Evolutionary conservation across 92 coral and sea anemone genomes (phyloP), one percentile per base, ranked within the genome.

Genomic region (Zoanthus sansibaricus): DNA sequence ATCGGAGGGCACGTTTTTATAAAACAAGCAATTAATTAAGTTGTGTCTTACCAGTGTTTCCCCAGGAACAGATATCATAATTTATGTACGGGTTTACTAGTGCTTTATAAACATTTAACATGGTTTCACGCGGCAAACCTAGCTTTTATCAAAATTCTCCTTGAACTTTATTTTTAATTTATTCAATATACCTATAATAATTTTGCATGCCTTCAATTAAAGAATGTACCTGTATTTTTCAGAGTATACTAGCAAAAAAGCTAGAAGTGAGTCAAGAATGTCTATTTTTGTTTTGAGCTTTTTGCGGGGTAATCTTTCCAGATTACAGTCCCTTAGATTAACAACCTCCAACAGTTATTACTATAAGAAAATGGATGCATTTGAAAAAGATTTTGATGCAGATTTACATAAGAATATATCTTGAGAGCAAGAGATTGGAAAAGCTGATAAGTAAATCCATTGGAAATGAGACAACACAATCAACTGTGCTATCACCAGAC

Each of bases 361-460:
- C 21, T 86, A 86, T 72, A 86, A 86, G 58, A 86, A 74, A 72
- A 51, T 72, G 42, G 82, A 74, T 75, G 88, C 74, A 72, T 86
- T 55, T 62, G 82, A 75, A 17, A 51, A 44, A n/a, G 88, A 48
- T 42, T 73, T 74, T 31, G 18, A 68, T n/a, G 33, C 59, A 15
- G 74, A 52, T 8, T 32, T 86, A 55, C 52, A 46, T 30, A 49
- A 71, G 25, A 67, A 74, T 48, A 72, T 86, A 7, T n/a, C 76
- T n/a, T 59, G 83, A 86, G 32, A 44, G 73, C 25, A 55, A 86
- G 30, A 30, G 61, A 61, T 74, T 75, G 54, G 83, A 61, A 18
- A 61, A 86, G 66, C 42, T 21, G 73, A 75, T 32, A 9, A 71
- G 17, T n/a, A 3, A 46, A 17, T 1, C 42, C 59, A 78, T n/a